Conservation (phyloP, 2,888 invertebrate species). For the Aporophyla lueneburgensis region DNA sequence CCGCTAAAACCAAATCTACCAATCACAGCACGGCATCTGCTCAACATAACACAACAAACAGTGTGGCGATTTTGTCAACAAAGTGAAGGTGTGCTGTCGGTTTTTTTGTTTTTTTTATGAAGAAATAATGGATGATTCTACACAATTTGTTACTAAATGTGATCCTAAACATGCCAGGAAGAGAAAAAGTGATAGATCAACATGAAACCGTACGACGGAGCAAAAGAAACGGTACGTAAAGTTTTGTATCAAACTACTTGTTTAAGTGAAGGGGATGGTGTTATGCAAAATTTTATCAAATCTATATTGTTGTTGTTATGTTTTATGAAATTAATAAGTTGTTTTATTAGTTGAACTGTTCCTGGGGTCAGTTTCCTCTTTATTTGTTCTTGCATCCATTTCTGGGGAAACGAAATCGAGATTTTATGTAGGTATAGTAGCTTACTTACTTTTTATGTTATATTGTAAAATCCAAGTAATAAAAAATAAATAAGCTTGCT, state of each 20-base stretch:
- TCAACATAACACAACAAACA: slow-evolving; percentile 10
- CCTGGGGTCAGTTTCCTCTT: slow-evolving; percentile 6
- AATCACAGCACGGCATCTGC: slow-evolving; percentile 19
- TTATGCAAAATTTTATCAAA: slow-evolving; percentile 7
- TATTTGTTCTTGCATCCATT: no score
- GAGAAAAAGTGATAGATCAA: slow-evolving; percentile 20
- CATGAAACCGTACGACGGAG: background rate
- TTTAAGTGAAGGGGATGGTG: slow-evolving; percentile 1
- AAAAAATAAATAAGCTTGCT: no score
- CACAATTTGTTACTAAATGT: slow-evolving; percentile 20
- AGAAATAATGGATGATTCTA: slow-evolving; percentile 18
- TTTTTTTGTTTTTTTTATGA: slow-evolving; percentile 5
- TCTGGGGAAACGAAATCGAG: no score
- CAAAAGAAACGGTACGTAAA: no score
- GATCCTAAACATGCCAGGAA: slow-evolving; percentile 18
- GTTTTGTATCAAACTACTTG: no score
- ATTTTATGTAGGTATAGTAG: no score
- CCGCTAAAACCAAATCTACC: slow-evolving; percentile 17
- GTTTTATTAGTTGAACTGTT: slow-evolving; percentile 13
- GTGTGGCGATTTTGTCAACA: slow-evolving; percentile 14
- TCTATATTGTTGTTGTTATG: background rate
- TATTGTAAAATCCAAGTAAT: no score
- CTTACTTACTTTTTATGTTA: no score
- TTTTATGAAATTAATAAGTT: background rate
- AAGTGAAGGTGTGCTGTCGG: slow-evolving; percentile 17